Conservation (phyloP, 2,888 invertebrate genomes). For the Idaea biselata region DNA sequence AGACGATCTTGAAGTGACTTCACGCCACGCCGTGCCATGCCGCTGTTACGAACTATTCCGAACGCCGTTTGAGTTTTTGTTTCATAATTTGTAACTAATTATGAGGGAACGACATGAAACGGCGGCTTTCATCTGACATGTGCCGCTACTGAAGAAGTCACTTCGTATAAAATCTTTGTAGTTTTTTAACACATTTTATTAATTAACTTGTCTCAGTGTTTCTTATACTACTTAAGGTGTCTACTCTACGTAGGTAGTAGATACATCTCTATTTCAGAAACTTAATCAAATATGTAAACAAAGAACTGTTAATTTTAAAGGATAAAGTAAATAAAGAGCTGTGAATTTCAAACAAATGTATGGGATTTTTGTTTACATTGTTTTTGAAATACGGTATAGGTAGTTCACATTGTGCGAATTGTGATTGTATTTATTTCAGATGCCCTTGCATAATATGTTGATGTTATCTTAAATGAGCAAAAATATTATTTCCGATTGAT, state of each 20-base stretch:
- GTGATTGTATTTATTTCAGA: too few relatives aligned
- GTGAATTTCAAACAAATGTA: too few relatives aligned
- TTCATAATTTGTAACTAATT: constrained; percentile 69
- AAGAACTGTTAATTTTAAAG: too few relatives aligned
- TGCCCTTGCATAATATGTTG: constrained; percentile 3
- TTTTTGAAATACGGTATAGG: too few relatives aligned
- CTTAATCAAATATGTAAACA: too few relatives aligned
- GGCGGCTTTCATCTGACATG: constrained; percentile 46
- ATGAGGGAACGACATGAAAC: constrained; percentile 48
- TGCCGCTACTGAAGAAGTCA: constrained; percentile 31
- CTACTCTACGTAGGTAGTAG: too few relatives aligned
- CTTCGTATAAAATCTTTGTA: constrained; percentile 19
- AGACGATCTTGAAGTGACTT: constrained; percentile 36
- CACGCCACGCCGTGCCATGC: constrained; percentile 36
- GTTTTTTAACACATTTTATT: constrained; percentile 37
- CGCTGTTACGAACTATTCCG: constrained; percentile 5
- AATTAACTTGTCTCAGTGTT: constrained; percentile 32
- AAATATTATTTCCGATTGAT: constrained; percentile 2
- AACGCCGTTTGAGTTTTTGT: constrained; percentile 41
- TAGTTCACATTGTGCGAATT: too few relatives aligned
- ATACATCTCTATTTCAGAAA: too few relatives aligned
- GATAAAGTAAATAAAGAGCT: too few relatives aligned
- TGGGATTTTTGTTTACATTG: too few relatives aligned
- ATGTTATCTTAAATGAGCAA: constrained; percentile 16
- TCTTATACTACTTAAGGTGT: neutral